Evolutionary conservation across 2,113 vertebrate genomes (phyloP), one percentile per base, ranked within the genome.

Genomic region (Cariama cristata): DNA sequence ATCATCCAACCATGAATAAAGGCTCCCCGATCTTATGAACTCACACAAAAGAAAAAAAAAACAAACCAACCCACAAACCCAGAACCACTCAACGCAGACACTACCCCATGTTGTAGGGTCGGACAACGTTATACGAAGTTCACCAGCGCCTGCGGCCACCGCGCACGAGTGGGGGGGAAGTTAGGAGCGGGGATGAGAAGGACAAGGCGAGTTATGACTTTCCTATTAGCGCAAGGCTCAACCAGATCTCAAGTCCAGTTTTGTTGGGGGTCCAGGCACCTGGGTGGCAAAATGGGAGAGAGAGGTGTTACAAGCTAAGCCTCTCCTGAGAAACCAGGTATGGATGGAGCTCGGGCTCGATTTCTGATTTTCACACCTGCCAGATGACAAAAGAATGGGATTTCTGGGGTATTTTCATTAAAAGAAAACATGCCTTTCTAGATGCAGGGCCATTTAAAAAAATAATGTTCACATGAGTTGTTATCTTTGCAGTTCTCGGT

Each of bases 401-500:
- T 38, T 38, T 38, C 45, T 45, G 45, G 45, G 45, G 16, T 45
- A 45, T 45, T 16, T 45, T 18, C 45, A 18, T 45, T 45, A 45
- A 45, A 18, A 45, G 45, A 18, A 82, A 95, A 77, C 3, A 22
- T 35, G 28, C 4, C 47, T 23, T 93, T 80, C 18, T 49, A 66
- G 68, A 80, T 33, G 30, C 38, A 77, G 30, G 63, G 19, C 53
- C 1, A 2, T 77, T 44, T 20, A 75, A 93, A 75, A 38, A 38
- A 74, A 35, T 44, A 66, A 15, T 14, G 73, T 14, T 93, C 85
- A 82, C 33, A n/a, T 59, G 64, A 85, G 44, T 52, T 85, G 47
- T 87, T 94, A 85, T 91, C 90, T 91, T 85, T 74, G 32, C 73
- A 42, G 56, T 79, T 93, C 92, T 92, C 59, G n/a, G 38, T 81